Percentiles rank a stretch among this genome's conserved stretches.
Conservation (phyloP, 2,797 vertebrate species). For the Acipenser oxyrinchus region DNA sequence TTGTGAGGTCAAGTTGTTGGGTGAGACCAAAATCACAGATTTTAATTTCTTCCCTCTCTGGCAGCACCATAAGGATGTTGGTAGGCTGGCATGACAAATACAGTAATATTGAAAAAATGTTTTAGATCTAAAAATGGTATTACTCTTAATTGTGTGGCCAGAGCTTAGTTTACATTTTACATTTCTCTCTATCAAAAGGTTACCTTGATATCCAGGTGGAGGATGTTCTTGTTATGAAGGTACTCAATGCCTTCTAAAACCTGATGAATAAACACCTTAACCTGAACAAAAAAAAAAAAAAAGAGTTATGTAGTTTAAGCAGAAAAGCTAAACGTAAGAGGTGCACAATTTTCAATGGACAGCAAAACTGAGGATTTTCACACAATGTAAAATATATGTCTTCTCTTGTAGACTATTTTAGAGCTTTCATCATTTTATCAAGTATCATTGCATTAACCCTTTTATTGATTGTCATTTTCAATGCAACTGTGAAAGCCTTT, state of each 20-base stretch:
- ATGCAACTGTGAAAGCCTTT: no score
- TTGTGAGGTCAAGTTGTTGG: constrained; percentile 70
- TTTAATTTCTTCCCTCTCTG: constrained; percentile 82
- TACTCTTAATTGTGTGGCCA: neutral
- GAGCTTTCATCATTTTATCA: no score
- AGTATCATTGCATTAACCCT: no score
- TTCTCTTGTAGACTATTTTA: no score
- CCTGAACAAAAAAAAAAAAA: constrained; percentile 52
- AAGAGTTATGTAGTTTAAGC: neutral
- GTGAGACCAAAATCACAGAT: constrained; percentile 96
- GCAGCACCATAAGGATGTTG: constrained; percentile 89
- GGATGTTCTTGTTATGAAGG: constrained; percentile 76
- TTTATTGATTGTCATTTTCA: no score
- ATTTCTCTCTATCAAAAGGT: constrained; percentile 14
- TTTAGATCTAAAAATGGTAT: no score
- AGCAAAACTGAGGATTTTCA: neutral
- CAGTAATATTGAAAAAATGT: neutral
- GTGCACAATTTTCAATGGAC: neutral
- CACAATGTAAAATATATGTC: neutral
- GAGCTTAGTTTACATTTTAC: neutral
- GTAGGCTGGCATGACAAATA: constrained; percentile 63
- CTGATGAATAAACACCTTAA: constrained; percentile 79
- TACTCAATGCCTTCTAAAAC: constrained; percentile 81
- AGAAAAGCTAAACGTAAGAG: neutral
- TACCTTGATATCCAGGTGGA: constrained; percentile 91